Evolutionary conservation across 2,888 invertebrate genomes (phyloP), one percentile per base, ranked within the genome.

Genomic region (Proisotoma minuta): DNA sequence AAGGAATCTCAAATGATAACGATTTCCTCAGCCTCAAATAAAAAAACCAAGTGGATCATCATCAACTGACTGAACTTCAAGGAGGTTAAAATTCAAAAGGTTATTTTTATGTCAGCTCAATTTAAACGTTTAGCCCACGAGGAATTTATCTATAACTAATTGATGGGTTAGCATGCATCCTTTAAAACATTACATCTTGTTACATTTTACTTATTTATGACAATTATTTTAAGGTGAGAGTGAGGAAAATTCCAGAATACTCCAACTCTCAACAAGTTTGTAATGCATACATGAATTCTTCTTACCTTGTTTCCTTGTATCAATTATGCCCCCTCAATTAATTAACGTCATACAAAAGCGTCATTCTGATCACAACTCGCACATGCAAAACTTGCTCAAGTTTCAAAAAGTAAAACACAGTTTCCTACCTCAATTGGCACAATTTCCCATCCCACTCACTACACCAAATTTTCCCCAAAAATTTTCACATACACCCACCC

Each of bases 21-120:
- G 34, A 5, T 43, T 43, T 43, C 43, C 43, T 43, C 10, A n/a
- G n/a, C n/a, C n/a, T n/a, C n/a, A n/a, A n/a, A n/a, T n/a, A n/a
- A n/a, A n/a, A n/a, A n/a, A n/a, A n/a, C n/a, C n/a, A n/a, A n/a
- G n/a, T n/a, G n/a, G n/a, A n/a, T n/a, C n/a, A n/a, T n/a, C n/a
- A n/a, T n/a, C n/a, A n/a, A n/a, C n/a, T n/a, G n/a, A n/a, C n/a
- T n/a, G n/a, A n/a, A n/a, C n/a, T n/a, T n/a, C n/a, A n/a, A n/a
- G 43, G 43, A 43, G 43, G 43, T 43, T 43, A 43, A 43, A 43
- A 43, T 4, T 43, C 43, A n/a, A 43, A n/a, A 43, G 43, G 43
- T 43, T 43, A 43, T 12, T 8, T 34, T 34, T 15, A 15, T 12
- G 43, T 43, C 43, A 43, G 20, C 43, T 8, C 43, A 18, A 43